Conservation (phyloP, 2,888 invertebrate species). For the Protophormia terraenovae region DNA sequence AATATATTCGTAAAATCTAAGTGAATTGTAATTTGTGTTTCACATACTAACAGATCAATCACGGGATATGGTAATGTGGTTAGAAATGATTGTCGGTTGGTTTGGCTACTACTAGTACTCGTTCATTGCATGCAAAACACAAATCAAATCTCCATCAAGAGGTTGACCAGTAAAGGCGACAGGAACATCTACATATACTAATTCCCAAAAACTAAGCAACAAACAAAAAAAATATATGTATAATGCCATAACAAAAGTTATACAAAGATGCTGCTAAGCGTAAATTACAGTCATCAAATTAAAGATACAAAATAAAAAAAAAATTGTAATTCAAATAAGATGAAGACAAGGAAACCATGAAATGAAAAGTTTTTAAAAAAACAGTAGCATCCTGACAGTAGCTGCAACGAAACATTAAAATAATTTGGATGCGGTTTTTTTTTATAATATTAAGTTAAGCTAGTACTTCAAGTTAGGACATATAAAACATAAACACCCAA, state of each 20-base stretch:
- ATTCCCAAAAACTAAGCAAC: conserved; percentile 37
- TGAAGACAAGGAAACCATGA: conserved; percentile 60
- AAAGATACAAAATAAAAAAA: conserved; percentile 4
- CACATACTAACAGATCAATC: conserved; percentile 49
- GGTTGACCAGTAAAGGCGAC: conserved; percentile 4
- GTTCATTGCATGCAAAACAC: conserved; percentile 57
- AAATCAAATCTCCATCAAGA: conserved; percentile 49
- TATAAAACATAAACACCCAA: conserved; percentile 8
- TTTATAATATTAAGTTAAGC: conserved; percentile 18
- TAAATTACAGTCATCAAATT: conserved; percentile 67
- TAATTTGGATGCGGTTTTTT: conserved; percentile 65
- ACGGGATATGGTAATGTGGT: conserved; percentile 66
- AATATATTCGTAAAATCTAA: conserved; percentile 1
- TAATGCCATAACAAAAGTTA: conserved; percentile 17
- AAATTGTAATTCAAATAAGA: conserved; percentile 57
- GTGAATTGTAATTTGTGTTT: conserved; percentile 21
- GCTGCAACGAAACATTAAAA: conserved; percentile 60
- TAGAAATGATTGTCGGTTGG: conserved; percentile 61
- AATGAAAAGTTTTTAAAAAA: conserved; percentile 26
- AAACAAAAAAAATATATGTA: conserved; percentile 2
- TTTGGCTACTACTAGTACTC: conserved; percentile 15
- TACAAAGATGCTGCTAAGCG: conserved; percentile 51
- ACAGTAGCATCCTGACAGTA: conserved; percentile 68
- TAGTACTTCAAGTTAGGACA: conserved; percentile 2
- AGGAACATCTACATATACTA: conserved; percentile 2